Conservation (phyloP, 2,113 vertebrate genomes). For the Pterophyllum scalare region DNA sequence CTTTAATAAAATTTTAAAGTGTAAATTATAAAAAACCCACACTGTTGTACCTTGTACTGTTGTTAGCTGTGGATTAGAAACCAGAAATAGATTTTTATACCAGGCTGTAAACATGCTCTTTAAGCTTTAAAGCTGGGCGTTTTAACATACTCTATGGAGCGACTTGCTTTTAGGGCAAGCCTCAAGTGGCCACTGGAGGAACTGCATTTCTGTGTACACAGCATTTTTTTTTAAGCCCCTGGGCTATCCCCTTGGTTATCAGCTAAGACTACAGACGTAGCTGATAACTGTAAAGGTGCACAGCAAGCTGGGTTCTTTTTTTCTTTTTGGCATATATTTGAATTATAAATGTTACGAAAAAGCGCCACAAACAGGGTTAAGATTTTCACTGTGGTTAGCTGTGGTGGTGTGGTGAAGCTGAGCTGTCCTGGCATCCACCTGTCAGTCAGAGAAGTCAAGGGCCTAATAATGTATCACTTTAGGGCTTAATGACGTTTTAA, state of each 20-base stretch:
- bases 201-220: too few species aligned
- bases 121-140: too few species aligned
- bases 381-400: background rate
- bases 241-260: too few species aligned
- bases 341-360: background rate
- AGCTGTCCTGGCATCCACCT: background rate
- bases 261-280: too few species aligned
- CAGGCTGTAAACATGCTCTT: background rate
- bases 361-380: background rate
- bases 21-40: too few species aligned
- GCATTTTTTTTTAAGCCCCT: too few species aligned
- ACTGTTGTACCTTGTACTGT: background rate
- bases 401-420: background rate
- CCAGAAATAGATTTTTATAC: background rate
- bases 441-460: background rate
- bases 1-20: too few species aligned
- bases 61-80: background rate
- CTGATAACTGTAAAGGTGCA: background rate
- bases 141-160: too few species aligned
- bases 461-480: background rate
- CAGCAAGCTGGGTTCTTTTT: background rate
- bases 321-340: background rate
- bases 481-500: background rate
- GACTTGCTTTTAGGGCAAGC: background rate
- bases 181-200: background rate